A percentile compares a stretch with the other conserved stretches of the same genome.
phyloP scores from a whole-genome alignment of 2,797 vertebrate genomes.

The Semotilus atromaculatus region DNA sequence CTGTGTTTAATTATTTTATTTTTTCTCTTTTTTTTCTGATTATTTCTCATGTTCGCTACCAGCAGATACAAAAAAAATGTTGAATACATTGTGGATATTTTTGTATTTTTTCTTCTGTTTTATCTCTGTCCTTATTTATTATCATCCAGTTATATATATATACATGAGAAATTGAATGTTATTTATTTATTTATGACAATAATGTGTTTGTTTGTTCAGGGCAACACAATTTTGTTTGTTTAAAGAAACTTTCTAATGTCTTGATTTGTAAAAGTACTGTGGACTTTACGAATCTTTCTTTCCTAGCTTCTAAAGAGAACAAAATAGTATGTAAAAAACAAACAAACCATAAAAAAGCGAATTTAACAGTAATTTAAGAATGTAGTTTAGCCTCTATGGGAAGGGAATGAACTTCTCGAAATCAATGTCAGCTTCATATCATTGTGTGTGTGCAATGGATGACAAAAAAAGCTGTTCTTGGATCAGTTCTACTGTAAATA shows the following conservation, averaged over 20 bases:
- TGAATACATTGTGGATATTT: conserved; percentile 82
- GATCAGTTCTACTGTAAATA: conserved; percentile 87
- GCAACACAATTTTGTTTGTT: conserved; percentile 72
- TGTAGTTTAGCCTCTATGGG: conserved; percentile 92
- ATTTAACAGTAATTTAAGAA: conserved; percentile 89
- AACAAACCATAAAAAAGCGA: conserved; percentile 63
- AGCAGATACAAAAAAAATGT: conserved; percentile 70
- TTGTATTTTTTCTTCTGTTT: conserved; percentile 80
- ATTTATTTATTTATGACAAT: conserved; percentile 84
- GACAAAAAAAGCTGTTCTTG: conserved; percentile 71
- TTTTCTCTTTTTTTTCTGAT: conserved; percentile 17
- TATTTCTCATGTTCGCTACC: conserved; percentile 70
- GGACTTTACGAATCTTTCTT: conserved; percentile 69
- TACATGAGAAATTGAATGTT: conserved; percentile 85
- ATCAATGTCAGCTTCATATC: conserved; percentile 89
- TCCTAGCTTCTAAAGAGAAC: conserved; percentile 68
- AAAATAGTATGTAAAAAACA: conserved; percentile 68
- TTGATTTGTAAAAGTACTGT: conserved; percentile 75
- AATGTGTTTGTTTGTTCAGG: conserved; percentile 79
- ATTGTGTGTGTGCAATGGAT: conserved; percentile 84
- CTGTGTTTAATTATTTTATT: conserved; percentile 60
- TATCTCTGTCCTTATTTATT: conserved; percentile 82
- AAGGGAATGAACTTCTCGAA: conserved; percentile 88
- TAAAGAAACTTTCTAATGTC: conserved; percentile 72
- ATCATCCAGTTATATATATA: conserved; percentile 86